Conservation (phyloP, 2,888 invertebrate species). For the Acrocera orbiculus region DNA sequence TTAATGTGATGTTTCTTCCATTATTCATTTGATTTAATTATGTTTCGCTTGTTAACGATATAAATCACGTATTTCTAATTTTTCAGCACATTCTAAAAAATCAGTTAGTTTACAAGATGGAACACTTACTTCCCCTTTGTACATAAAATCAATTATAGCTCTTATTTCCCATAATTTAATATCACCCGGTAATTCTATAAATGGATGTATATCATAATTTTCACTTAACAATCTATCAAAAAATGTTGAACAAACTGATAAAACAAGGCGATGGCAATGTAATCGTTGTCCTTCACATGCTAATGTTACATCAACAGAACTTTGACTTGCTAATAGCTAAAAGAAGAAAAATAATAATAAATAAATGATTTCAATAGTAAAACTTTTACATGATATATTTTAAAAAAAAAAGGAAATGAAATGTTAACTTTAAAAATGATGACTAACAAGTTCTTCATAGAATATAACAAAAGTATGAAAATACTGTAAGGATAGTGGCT, state of each 20-base stretch:
- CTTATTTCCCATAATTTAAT: constrained; percentile 73
- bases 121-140: constrained; percentile 75
- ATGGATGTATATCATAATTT: constrained; percentile 74
- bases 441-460: no score
- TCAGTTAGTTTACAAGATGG: constrained; percentile 69
- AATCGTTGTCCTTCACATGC: constrained; percentile 69
- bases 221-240: constrained; percentile 62
- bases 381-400: no score
- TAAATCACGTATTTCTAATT: constrained; percentile 58
- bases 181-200: constrained; percentile 62
- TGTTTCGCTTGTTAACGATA: constrained; percentile 29
- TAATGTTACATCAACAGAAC: constrained; percentile 71
- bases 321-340: constrained; percentile 27
- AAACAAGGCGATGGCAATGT: constrained; percentile 71
- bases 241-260: constrained; percentile 72
- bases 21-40: constrained; percentile 25
- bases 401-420: no score
- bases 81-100: constrained; percentile 66
- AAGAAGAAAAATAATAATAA: neutral
- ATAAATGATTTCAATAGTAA: no score
- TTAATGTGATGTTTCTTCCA: constrained; percentile 2
- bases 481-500: no score
- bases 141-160: constrained; percentile 77
- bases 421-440: no score
- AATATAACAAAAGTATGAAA: no score